Percentiles rank a stretch among this genome's conserved stretches.
Evolutionary conservation across 2,113 vertebrate species (phyloP).

Genomic region (Gymnogyps californianus): DNA sequence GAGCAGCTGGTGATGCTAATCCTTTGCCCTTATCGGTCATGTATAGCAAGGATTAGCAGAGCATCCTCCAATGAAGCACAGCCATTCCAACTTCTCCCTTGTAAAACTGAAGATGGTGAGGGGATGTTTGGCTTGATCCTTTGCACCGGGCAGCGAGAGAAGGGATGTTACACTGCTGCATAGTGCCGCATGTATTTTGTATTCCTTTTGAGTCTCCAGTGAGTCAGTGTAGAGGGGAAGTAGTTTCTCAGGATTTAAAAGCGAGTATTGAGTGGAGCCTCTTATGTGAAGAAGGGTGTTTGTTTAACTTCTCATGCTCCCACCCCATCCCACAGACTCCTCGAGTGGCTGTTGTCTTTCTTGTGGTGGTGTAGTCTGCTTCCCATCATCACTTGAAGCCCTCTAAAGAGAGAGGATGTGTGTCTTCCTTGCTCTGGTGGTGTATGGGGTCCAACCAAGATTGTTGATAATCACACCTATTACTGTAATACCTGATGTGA

Average conservation of each 20-base stretch:
- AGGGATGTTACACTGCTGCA: background rate
- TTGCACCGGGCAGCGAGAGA: background rate
- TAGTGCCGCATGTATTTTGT: background rate
- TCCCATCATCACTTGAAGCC: background rate
- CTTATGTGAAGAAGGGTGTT: background rate
- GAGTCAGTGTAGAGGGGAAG: background rate
- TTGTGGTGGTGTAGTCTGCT: background rate
- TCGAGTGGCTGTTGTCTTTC: background rate
- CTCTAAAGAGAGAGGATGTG: background rate
- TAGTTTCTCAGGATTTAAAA: background rate
- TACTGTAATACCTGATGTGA: background rate
- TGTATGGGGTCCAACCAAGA: background rate
- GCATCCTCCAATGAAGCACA: background rate
- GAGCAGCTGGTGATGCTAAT: constrained; percentile 39
- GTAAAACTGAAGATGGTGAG: background rate
- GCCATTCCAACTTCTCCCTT: background rate
- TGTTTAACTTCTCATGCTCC: background rate
- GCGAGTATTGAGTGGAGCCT: background rate
- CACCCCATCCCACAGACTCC: background rate
- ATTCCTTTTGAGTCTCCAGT: background rate
- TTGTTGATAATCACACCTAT: background rate
- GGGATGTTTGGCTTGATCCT: background rate
- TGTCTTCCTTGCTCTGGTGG: background rate
- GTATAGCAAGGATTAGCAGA: constrained; percentile 1
- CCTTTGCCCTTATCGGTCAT: background rate